Base-by-base conservation (phyloP, 2,797 vertebrate genomes). In the Apogon hyalosoma region DNA sequence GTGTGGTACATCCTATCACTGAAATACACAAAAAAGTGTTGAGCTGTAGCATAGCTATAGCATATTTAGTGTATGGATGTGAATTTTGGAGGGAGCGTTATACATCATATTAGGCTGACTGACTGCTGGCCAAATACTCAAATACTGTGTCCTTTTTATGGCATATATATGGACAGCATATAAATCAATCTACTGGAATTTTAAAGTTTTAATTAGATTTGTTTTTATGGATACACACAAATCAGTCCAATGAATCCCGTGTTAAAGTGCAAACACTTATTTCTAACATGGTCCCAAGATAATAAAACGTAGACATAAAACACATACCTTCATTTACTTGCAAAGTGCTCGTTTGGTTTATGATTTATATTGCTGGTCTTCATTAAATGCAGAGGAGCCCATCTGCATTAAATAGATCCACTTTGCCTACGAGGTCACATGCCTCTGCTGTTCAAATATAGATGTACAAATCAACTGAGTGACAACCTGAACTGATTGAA, bases 311-410 rank as follows among this genome's bases (percentile, higher is more conserved):
- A 57, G 38, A 33, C 31, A 43, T 63, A 15, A 41, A 64, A 50
- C n/a, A 36, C 4, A 60, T 31, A 19, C 8, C 38, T 21, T 59
- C 51, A 19, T 69, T 70, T 58, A 15, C 14, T 18, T 51, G 43
- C 33, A 73, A 60, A 58, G 62, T 63, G 56, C 41, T 63, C 38
- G 51, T 70, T 76, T 49, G 60, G 31, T 69, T 62, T 31, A 51
- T 75, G 39, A 63, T 69, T 68, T 52, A 62, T 68, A 16, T 3
- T 11, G 33, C 42, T 16, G 58, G 21, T 64, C 47, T 77, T 56
- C 64, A 63, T 63, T 73, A 45, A 55, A 61, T 43, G 45, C 53
- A 56, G 36, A 63, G 16, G 52, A 54, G 21, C 18, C 15, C 47
- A 60, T 69, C 53, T 69, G 63, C 40, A 79, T 65, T 13, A 55